Base-by-base conservation (phyloP, 2,888 invertebrate genomes). In the Quadriops clusia region DNA sequence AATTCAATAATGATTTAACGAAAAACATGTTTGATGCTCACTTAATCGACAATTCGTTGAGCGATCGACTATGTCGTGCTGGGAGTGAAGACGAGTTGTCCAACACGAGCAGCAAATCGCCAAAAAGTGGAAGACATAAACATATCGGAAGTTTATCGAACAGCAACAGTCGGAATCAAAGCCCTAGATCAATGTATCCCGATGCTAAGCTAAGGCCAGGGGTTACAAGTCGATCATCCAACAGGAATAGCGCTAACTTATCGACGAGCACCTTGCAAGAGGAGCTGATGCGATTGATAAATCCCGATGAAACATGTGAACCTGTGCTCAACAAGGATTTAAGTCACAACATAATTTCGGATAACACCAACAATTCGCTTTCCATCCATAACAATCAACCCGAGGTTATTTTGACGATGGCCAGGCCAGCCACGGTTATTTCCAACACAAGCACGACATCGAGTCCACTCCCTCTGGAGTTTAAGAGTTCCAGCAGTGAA, bases 281-380 rank as follows among this genome's bases (percentile, higher is more conserved):
- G 56, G 90, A 91, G 53, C 78, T 89, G 68, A 39, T 53, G 17
- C 76, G 84, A 26, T 66, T 90, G 14, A 90, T 90, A 49, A 83
- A 84, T 60, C 86, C 85, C 0, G 86, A 86, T 48, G 61, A 61
- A 29, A 40, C 39, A 9, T 44, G 29, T 43, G 43, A 49, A 43
- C 30, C 38, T 3, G 29, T 36, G 42, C 10, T 40, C 38, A 36
- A 36, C 23, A 33, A 55, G 23, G 27, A 41, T 3, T 53, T 50
- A 34, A 43, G 42, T 12, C 53, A 51, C 30, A 53, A 50, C 8
- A 45, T 52, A 40, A 61, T 60, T 32, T 61, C 59, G 44, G 44
- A 59, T 38, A 61, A 54, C 13, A n/a, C n/a, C n/a, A 48, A 49
- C 35, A 52, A 42, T 33, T 33, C 49, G 7, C 41, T 58, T 24